phyloP scores from a whole-genome alignment of 2,797 vertebrate genomes.

The Melanotaenia parkinsoni region DNA sequence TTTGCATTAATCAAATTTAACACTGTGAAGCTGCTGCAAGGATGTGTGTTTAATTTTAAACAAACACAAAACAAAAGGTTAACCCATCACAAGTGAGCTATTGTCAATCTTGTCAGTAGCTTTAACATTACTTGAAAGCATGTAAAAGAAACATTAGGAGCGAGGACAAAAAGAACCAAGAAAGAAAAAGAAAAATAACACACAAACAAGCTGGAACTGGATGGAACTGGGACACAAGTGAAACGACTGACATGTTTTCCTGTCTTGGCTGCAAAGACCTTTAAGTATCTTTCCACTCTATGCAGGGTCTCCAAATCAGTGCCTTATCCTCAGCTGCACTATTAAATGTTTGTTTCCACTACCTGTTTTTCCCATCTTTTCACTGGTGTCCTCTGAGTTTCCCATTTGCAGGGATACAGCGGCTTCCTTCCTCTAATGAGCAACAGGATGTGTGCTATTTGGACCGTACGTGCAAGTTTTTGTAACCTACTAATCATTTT shows the following conservation, averaged over 20 bases:
- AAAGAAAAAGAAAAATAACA: not conserved
- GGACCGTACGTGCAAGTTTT: constrained; percentile 42
- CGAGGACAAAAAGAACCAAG: not conserved
- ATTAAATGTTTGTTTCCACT: constrained; percentile 44
- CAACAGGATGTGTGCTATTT: constrained; percentile 71
- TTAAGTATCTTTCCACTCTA: constrained; percentile 35
- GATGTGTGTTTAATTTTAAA: not conserved
- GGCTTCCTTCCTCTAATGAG: constrained; percentile 69
- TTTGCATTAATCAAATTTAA: constrained; percentile 3
- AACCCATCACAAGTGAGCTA: not conserved
- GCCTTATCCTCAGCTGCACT: constrained; percentile 41
- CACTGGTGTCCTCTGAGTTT: constrained; percentile 60
- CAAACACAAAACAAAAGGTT: not conserved
- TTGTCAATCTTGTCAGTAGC: not conserved
- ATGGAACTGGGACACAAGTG: constrained; percentile 1
- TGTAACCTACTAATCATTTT: constrained; percentile 56
- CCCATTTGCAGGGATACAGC: constrained; percentile 51
- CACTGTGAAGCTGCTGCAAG: not conserved
- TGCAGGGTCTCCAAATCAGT: constrained; percentile 4
- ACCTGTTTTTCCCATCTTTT: constrained; percentile 66
- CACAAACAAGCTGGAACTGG: constrained; percentile 3
- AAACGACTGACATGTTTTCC: constrained; percentile 18
- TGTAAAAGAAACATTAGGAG: not conserved
- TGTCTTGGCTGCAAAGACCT: constrained; percentile 8
- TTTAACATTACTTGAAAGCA: not conserved